Base-by-base conservation (phyloP, 2,113 vertebrate genomes). In the Corythornis cristatus region DNA sequence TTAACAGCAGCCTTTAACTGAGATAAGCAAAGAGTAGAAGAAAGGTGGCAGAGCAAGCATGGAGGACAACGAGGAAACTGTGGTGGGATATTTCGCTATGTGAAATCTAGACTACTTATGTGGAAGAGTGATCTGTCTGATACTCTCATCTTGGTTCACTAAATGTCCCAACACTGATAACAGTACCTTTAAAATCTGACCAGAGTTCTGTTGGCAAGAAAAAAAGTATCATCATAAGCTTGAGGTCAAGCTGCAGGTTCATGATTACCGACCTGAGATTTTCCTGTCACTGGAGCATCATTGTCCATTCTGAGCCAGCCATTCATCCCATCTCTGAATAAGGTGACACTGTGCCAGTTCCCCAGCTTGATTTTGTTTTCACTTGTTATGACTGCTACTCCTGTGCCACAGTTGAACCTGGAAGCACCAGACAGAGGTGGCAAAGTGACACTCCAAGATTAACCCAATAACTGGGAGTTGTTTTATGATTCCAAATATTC, bases 381-480 rank as follows among this genome's bases (percentile, higher is more conserved):
- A 66, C 98, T 99, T 1, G 93, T 61, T 57, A 99, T 98, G 83
- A 98, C 92, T 45, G 98, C 99, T 9, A 97, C 95, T 48, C 99
- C 99, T 2, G 99, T 99, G 23, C 99, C 99, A 88, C 99, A 99
- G 86, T 99, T 99, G 97, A 99, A 99, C 96, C 99, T 99, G 90
- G 18, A 3, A 91, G 14, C 5, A 9, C 8, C 28, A 86, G n/a
- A 73, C 5, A 82, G 43, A n/a, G 23, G 58, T 26, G 15, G 29
- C 9, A 77, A 50, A 11, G 42, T 33, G 43, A 83, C n/a, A 48
- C 11, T 57, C 67, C 89, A 29, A 46, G 9, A n/a, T 43, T 51
- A 78, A 87, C 5, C 21, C 67, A 92, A 35, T 6, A 58, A 61
- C 0, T 2, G 37, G 29, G 68, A 45, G 17, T 4, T 3, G 1